Evolutionary conservation across 2,113 vertebrate genomes (phyloP).

Genomic region (Craseonycteris thonglongyai): DNA sequence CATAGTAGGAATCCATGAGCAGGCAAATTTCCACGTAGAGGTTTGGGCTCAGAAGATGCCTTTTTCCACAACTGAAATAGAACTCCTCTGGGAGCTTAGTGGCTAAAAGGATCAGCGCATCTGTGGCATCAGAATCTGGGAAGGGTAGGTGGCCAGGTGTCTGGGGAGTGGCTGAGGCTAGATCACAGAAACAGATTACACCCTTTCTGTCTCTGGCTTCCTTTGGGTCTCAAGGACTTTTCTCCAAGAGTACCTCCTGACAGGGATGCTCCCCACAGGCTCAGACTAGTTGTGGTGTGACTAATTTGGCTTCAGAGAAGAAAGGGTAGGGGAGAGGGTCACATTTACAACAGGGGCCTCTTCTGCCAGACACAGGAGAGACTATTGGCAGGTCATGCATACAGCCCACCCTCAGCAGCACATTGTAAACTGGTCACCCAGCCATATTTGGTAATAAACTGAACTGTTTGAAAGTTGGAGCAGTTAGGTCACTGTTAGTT

Average conservation of each 20-base stretch:
- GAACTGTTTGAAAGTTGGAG: neutral
- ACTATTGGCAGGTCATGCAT: neutral
- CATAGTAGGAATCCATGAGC: neutral
- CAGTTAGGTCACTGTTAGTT: neutral
- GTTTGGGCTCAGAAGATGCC: neutral
- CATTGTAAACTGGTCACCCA: neutral
- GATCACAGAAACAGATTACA: neutral
- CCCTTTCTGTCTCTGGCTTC: neutral
- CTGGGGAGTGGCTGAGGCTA: neutral
- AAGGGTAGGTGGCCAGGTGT: neutral
- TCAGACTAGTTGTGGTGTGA: too few species aligned
- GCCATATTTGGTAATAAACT: constrained; percentile 31
- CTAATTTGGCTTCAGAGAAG: neutral
- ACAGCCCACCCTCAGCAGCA: neutral
- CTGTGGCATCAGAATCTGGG: neutral
- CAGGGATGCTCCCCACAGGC: neutral
- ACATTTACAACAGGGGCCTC: neutral
- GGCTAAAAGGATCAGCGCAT: neutral
- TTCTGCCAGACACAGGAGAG: neutral
- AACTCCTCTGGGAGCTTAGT: neutral
- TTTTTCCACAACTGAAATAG: neutral
- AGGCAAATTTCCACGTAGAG: neutral
- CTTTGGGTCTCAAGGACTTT: neutral
- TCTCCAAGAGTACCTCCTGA: neutral
- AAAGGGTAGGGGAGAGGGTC: neutral